A percentile compares a stretch with the other conserved stretches of the same genome.
These are phyloP conservation scores for Mastomys natalensis DNA, from an alignment of 2,113 vertebrate species.

Conservation along the genomic window DNA sequence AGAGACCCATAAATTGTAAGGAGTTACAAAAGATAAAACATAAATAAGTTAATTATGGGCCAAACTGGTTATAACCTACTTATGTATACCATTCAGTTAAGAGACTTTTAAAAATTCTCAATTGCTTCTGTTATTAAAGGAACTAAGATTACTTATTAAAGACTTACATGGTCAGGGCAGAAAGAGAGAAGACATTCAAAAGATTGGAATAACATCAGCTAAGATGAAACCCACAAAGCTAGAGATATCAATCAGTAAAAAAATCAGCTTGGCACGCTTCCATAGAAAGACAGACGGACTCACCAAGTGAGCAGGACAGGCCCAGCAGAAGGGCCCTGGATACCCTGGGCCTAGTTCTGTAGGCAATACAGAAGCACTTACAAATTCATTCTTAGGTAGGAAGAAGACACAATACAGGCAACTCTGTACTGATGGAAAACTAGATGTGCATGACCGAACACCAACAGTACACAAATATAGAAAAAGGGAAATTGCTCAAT, in stretches of 20 bases:
- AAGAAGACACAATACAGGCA: neutral
- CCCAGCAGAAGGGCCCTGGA: neutral
- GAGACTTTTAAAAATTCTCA: neutral
- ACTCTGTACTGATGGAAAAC: neutral
- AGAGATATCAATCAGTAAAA: neutral
- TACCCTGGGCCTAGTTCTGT: neutral
- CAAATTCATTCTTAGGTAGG: neutral
- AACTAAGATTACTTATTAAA: slow-evolving; percentile 19
- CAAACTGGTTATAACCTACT: neutral
- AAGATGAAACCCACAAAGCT: slow-evolving; percentile 9
- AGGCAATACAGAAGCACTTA: slow-evolving; percentile 31
- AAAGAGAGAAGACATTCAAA: slow-evolving; percentile 38
- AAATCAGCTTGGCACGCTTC: neutral
- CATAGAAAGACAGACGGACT: neutral
- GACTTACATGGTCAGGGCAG: neutral
- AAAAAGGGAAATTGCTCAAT: neutral
- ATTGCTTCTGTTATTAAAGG: neutral
- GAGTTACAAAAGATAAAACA: slow-evolving; percentile 12
- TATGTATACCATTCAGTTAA: slow-evolving; percentile 39
- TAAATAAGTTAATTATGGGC: neutral
- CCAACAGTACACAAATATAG: neutral
- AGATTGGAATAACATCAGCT: neutral
- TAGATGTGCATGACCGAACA: neutral
- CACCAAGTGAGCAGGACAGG: neutral
- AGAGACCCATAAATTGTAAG: slow-evolving; percentile 30